Evolutionary conservation across 2,797 vertebrate species (phyloP), one percentile per base, ranked within the genome.

Genomic region (Gymnodraco acuticeps): DNA sequence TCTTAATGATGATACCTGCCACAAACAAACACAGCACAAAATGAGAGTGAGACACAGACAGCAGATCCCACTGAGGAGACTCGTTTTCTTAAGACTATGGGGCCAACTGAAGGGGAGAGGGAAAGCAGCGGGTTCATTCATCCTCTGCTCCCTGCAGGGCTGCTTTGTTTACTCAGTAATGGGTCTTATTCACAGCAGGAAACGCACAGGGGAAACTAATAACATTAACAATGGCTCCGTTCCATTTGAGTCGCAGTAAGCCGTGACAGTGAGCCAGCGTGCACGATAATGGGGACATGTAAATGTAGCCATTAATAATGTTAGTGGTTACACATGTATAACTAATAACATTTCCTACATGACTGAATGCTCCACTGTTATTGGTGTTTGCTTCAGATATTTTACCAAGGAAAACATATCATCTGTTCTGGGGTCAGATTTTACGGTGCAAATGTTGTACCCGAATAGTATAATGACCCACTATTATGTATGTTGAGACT

Each of bases 1-100:
- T 96, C 94, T 98, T 99, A 83, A 99, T 99, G 92, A 99, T 99
- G 83, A 97, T 93, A 62, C 98, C 98, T 99, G 94, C 13, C 56
- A 64, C 48, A 80, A 51, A 82, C 42, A 70, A 31, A 80, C 33
- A 80, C 7, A 48, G 4, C 48, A 59, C 15, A 54, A 38, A 64
- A n/a, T 17, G 14, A 73, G 38, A 56, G 47, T 51, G 17, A 74
- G 55, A 77, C 16, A 64, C 19, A 42, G 3, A 47, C 5, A 53
- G 71, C 1, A 45, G 31, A 61, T 59, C 11, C 33, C 16, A 20
- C 38, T 0, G 23, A 47, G 5, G 48, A 14, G 66, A 68, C n/a
- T 27, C 0, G 4, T 48, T 51, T 59, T 19, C 52, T 56, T 54
- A 41, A 27, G n/a, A 64, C 17, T 48, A 27, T n/a, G 46, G 7